Conservation (phyloP, 1,140 invertebrate genomes). For the Brachionus sp. region DNA sequence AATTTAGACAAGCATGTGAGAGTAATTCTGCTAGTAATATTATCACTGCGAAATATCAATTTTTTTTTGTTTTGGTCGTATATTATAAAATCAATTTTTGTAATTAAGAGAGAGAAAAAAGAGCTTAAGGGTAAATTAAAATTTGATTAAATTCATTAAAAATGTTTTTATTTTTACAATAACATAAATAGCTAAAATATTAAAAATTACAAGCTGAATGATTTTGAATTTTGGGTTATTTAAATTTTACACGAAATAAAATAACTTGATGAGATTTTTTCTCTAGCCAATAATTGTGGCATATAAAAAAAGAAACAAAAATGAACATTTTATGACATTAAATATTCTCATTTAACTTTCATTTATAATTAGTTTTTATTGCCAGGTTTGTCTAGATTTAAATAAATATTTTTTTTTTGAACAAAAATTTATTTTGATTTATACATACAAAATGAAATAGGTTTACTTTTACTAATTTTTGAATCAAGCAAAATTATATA, state of each 20-base stretch:
- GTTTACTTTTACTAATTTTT: neutral
- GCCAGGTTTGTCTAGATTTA: neutral
- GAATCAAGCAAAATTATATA: neutral
- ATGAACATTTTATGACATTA: neutral
- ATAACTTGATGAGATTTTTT: neutral
- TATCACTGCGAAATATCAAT: neutral
- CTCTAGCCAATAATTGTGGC: neutral
- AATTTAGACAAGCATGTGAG: neutral
- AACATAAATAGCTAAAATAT: conserved; percentile 1
- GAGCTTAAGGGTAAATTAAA: neutral
- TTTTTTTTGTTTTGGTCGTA: neutral
- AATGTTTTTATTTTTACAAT: neutral
- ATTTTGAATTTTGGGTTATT: neutral
- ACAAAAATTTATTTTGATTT: neutral
- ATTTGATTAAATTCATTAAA: neutral
- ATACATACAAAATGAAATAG: neutral
- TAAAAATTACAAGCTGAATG: neutral
- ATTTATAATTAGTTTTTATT: conserved; percentile 1
- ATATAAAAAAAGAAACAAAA: neutral
- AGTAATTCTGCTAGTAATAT: neutral
- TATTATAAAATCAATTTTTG: neutral
- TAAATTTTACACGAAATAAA: conserved; percentile 5
- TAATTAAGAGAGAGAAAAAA: neutral
- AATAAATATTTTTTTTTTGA: neutral
- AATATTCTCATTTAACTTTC: neutral